phyloP scores from a whole-genome alignment of 2,797 vertebrate genomes.

The Syngnathus rostellatus region DNA sequence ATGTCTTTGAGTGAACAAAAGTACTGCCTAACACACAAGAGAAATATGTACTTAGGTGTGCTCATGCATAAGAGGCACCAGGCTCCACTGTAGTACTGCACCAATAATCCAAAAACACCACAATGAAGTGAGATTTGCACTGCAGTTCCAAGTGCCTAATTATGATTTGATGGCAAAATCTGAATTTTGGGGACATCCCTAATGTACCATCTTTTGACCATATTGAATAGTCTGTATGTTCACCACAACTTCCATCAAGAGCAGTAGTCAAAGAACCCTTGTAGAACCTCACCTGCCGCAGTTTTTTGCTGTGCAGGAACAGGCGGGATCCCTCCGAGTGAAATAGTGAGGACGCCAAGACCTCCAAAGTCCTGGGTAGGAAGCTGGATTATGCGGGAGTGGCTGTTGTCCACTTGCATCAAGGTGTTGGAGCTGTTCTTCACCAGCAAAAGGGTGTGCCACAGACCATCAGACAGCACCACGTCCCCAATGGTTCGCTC shows the following conservation, averaged over 20 bases:
- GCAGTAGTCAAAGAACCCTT: neutral
- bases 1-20: slow-evolving; percentile 8
- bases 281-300: slow-evolving; percentile 70
- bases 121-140: neutral
- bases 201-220: neutral
- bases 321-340: slow-evolving; percentile 83
- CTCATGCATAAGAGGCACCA: neutral
- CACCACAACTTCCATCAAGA: neutral
- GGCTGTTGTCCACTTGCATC: slow-evolving; percentile 71
- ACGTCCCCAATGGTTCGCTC: slow-evolving; percentile 81
- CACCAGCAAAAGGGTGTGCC: slow-evolving; percentile 81
- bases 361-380: slow-evolving; percentile 91
- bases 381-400: slow-evolving; percentile 72
- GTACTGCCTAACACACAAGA: slow-evolving; percentile 13
- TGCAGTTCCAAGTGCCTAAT: neutral
- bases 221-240: neutral
- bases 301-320: slow-evolving; percentile 73
- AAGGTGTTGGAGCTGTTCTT: slow-evolving; percentile 79
- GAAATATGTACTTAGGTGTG: slow-evolving; percentile 7
- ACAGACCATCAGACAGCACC: slow-evolving; percentile 81
- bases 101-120: neutral
- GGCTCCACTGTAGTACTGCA: neutral
- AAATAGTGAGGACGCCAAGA: slow-evolving; percentile 79
- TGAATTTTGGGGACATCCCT: neutral
- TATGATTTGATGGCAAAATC: neutral